Conservation (phyloP, 1,140 invertebrate genomes). For the Anadara kagoshimensis region DNA sequence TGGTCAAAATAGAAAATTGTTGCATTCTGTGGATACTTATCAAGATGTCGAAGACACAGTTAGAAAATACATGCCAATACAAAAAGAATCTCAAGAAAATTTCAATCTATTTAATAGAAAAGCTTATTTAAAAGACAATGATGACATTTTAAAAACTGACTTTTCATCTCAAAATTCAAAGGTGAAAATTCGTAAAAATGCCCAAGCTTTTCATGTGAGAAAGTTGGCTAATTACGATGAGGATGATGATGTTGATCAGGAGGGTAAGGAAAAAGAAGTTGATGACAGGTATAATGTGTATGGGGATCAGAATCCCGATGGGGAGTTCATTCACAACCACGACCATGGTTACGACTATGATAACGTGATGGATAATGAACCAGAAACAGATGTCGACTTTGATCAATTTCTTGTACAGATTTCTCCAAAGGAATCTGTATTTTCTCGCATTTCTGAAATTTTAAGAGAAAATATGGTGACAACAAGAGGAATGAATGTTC, state of each 20-base stretch:
- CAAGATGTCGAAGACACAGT: no score
- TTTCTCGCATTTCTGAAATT: constrained; percentile 43
- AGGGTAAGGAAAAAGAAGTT: neutral
- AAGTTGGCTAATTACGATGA: constrained; percentile 1
- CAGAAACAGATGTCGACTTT: constrained; percentile 49
- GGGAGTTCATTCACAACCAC: constrained; percentile 4
- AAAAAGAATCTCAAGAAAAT: no score
- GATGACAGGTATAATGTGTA: neutral
- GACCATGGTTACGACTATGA: constrained; percentile 9
- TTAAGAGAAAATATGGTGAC: constrained; percentile 1
- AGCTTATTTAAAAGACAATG: no score
- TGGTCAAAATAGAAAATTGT: no score
- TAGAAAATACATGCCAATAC: no score
- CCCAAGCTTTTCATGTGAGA: neutral
- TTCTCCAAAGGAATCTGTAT: constrained; percentile 51
- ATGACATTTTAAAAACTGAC: no score
- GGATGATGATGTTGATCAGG: constrained; percentile 8
- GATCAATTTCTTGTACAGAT: constrained; percentile 67
- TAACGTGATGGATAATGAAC: neutral
- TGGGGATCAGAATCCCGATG: constrained; percentile 14
- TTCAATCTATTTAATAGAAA: no score
- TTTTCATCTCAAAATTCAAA: no score
- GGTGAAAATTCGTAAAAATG: neutral
- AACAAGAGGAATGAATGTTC: constrained; percentile 52
- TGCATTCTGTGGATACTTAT: no score